Evolutionary conservation across 2,888 invertebrate genomes (phyloP).

Genomic region (Lasioglossum calceatum): DNA sequence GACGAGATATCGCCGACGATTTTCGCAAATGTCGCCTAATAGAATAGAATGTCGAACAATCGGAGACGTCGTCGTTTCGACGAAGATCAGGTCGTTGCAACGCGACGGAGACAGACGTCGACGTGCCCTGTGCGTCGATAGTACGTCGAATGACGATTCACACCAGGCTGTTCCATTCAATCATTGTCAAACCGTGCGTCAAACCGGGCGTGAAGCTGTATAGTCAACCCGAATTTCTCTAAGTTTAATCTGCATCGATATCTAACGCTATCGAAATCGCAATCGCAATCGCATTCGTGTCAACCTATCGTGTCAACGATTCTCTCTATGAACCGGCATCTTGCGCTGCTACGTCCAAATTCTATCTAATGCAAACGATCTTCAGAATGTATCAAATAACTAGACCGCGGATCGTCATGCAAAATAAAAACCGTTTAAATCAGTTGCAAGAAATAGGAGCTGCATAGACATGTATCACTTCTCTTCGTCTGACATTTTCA

Average conservation of each 20-base stretch:
- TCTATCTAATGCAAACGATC: not conserved
- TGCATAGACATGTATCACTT: no score
- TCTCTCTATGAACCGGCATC: not conserved
- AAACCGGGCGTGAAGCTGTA: not conserved
- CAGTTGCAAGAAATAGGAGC: no score
- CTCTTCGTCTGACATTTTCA: no score
- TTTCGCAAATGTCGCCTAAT: not conserved
- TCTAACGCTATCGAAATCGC: not conserved
- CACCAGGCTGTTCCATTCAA: constrained; percentile 19
- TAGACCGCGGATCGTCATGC: no score
- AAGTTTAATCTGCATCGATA: constrained; percentile 28
- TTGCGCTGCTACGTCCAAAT: not conserved
- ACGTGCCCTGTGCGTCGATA: constrained; percentile 24
- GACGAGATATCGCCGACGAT: not conserved
- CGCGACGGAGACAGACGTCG: constrained; percentile 24
- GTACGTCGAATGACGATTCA: constrained; percentile 23
- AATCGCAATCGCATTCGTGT: not conserved
- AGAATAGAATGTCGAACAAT: constrained; percentile 17
- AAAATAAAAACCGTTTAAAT: no score
- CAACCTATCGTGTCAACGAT: not conserved
- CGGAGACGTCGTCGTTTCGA: constrained; percentile 9
- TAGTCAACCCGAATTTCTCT: constrained; percentile 24
- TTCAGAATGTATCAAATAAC: no score
- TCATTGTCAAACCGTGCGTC: constrained; percentile 17
- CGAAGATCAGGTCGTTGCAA: constrained; percentile 27